phyloP scores from a whole-genome alignment of 2,113 vertebrate genomes.

The Rhinopomastus cyanomelas region DNA sequence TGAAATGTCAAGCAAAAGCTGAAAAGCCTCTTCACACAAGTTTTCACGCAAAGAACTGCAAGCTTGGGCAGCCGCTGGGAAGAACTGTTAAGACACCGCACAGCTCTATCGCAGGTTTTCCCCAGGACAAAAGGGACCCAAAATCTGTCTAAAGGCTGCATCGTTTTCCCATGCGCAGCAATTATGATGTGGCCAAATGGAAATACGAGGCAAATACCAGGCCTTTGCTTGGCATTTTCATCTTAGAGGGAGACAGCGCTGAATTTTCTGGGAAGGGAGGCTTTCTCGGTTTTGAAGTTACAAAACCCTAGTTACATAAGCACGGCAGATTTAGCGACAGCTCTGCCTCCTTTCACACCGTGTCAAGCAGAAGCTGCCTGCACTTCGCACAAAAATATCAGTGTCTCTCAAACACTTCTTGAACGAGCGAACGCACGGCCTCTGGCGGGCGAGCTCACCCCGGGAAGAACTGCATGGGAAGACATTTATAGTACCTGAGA shows the following conservation, averaged over 20 bases:
- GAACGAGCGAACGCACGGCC: not conserved
- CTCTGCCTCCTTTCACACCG: constrained; percentile 1
- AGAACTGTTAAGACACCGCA: not conserved
- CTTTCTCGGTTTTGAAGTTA: constrained; percentile 33
- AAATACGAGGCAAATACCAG: not conserved
- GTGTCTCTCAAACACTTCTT: constrained; percentile 7
- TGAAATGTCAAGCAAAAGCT: not conserved
- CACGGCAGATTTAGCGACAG: not conserved
- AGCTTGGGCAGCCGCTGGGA: not conserved
- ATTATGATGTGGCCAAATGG: constrained; percentile 3
- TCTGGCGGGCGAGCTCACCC: not conserved
- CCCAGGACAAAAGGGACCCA: not conserved
- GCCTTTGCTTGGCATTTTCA: not conserved
- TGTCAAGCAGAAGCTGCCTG: constrained; percentile 10
- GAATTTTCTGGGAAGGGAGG: constrained; percentile 27
- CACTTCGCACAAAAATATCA: constrained; percentile 5
- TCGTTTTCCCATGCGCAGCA: not conserved
- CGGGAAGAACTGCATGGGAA: not conserved
- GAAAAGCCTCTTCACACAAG: not conserved
- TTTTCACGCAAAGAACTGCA: not conserved
- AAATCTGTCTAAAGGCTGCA: constrained; percentile 3
- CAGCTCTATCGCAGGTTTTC: not conserved
- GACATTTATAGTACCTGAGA: constrained; percentile 23
- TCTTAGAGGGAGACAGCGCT: not conserved
- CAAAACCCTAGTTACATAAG: constrained; percentile 37